Conservation (phyloP, 2,888 invertebrate genomes). For the Stenodera caucasica region DNA sequence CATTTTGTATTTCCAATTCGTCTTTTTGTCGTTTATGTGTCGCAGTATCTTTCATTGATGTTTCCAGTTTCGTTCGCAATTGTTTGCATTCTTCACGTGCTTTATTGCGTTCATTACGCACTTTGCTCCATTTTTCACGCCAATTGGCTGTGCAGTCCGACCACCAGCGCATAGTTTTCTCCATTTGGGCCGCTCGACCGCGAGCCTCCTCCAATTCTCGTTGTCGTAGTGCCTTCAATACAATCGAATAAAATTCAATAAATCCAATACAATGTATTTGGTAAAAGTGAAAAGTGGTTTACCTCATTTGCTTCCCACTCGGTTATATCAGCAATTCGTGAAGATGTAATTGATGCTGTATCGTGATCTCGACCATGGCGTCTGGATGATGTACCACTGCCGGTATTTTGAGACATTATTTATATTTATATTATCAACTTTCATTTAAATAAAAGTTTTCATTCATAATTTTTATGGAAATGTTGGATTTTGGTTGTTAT, state of each 20-base stretch:
- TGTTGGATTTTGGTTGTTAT: background rate
- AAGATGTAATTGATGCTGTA: conserved; percentile 59
- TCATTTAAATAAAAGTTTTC: conserved; percentile 1
- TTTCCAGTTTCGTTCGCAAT: conserved; percentile 77
- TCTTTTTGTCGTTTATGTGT: conserved; percentile 76
- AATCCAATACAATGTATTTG: no score
- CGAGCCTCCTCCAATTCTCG: conserved; percentile 93
- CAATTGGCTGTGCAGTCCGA: conserved; percentile 97
- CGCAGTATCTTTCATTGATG: conserved; percentile 73
- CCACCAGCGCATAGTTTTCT: conserved; percentile 99
- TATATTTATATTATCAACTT: conserved; percentile 11
- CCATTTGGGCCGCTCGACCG: conserved; percentile 96
- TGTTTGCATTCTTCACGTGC: conserved; percentile 88
- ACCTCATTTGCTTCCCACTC: conserved; percentile 82
- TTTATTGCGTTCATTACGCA: conserved; percentile 89
- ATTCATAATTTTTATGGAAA: conserved; percentile 5
- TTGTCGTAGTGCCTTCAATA: conserved; percentile 63
- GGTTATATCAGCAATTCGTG: conserved; percentile 65
- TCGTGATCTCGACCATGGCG: conserved; percentile 66
- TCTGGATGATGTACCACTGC: conserved; percentile 66
- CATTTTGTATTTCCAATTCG: conserved; percentile 75
- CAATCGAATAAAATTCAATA: no score
- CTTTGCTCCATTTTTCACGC: conserved; percentile 95
- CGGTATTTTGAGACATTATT: conserved; percentile 65
- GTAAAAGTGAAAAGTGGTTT: conserved; percentile 30